Evolutionary conservation across 2,797 vertebrate genomes (phyloP).

Genomic region (Pangasius krempfi): DNA sequence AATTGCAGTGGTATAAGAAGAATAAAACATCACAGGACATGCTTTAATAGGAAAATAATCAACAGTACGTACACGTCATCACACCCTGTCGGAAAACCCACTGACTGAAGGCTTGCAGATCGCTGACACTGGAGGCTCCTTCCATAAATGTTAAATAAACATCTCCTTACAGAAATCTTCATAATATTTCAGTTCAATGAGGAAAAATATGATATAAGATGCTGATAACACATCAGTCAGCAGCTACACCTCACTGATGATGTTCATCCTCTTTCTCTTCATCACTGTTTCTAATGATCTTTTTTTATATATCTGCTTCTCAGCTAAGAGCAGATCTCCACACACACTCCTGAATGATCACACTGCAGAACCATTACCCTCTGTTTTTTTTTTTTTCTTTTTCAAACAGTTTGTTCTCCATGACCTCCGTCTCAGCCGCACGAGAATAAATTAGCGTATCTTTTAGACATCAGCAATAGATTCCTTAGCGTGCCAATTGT

Average conservation of each 20-base stretch:
- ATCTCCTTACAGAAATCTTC: background rate
- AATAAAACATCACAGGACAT: too few species aligned
- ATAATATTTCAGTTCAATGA: background rate
- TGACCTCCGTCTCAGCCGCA: background rate
- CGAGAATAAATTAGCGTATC: background rate
- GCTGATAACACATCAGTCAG: background rate
- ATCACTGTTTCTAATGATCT: background rate
- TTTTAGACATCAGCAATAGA: background rate
- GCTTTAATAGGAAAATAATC: too few species aligned
- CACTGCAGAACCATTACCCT: background rate
- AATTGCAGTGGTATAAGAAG: too few species aligned
- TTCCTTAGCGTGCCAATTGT: background rate
- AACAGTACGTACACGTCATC: background rate
- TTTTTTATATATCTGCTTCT: background rate
- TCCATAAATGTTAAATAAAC: background rate
- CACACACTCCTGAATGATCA: background rate
- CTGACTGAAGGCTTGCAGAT: background rate
- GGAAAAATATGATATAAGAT: background rate
- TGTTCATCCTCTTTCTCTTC: background rate
- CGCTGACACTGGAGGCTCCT: background rate
- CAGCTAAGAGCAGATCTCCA: background rate
- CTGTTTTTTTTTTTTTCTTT: background rate
- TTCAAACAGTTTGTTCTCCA: background rate
- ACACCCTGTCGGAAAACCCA: background rate
- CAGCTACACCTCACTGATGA: background rate